phyloP scores from a whole-genome alignment of 2,113 vertebrate species.

The Catharus fuscescens region DNA sequence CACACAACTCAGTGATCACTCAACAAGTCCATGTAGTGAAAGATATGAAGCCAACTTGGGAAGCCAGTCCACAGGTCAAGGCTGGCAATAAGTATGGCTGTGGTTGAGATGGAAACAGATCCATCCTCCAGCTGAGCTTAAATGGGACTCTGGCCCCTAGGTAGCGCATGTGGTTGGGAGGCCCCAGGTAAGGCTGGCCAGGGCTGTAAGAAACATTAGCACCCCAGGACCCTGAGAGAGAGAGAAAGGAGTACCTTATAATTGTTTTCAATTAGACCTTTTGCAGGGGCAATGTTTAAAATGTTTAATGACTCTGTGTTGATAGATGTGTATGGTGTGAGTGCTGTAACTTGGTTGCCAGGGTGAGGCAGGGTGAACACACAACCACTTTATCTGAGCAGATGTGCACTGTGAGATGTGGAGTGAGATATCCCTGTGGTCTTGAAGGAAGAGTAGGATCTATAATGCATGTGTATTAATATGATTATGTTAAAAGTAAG shows the following conservation, averaged over 20 bases:
- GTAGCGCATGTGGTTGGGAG: background rate
- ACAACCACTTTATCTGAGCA: rapidly evolving
- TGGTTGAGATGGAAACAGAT: background rate
- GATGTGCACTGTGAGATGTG: rapidly evolving
- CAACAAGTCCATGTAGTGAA: background rate
- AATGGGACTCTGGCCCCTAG: background rate
- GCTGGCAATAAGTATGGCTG: rapidly evolving
- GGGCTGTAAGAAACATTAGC: background rate
- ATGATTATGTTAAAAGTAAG: background rate
- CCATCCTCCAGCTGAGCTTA: background rate
- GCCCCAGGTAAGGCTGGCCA: background rate
- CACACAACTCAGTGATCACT: background rate
- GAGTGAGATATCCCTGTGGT: rapidly evolving
- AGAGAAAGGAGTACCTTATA: background rate
- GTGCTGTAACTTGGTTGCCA: background rate
- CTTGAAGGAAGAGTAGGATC: background rate
- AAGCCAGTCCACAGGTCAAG: background rate
- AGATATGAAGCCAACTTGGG: background rate
- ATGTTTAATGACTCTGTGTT: rapidly evolving
- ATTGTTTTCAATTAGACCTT: background rate
- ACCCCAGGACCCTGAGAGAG: background rate
- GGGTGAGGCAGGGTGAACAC: rapidly evolving
- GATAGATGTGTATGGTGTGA: background rate
- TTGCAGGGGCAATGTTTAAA: background rate
- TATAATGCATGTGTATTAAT: background rate